Evolutionary conservation across 2,797 vertebrate species (phyloP), one percentile per base, ranked within the genome.

Genomic region (Trachurus trachurus): DNA sequence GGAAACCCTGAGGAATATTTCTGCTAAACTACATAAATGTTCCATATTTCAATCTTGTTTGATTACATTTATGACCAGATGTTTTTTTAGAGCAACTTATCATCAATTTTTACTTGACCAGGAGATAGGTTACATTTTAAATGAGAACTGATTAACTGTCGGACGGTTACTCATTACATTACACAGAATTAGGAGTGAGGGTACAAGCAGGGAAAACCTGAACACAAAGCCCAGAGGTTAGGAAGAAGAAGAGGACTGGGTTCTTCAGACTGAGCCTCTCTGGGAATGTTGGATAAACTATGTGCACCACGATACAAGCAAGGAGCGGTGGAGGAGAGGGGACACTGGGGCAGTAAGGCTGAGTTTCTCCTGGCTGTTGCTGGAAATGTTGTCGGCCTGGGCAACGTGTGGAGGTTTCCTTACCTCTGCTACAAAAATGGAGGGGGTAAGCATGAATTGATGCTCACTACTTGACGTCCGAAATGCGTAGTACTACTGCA

Each of bases 371-470:
- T 95, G 78, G 93, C 93, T n/a, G 90, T 95, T 40, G 94, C 93
- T 0, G 94, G 94, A 42, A 87, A 92, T 66, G 78, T 95, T 31
- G 91, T 95, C 0, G 95, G 95, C 13, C 77, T 95, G 37, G 95
- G 94, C 12, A 95, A 95, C 0, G 93, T 96, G 49, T 95, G 94
- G 95, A 91, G 95, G 81, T 96, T 95, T 81, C 94, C 95, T 2
- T 95, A 95, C 71, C 93, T 96, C 45, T 96, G 95, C 83, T 96
- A 95, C 85, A 95, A 93, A 87, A 95, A 96, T 15, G 94, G 95
- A 83, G 95, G 95, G 1, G 95, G 95, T 95, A 90, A 90, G 90
- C 66, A 83, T 80, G 76, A 6, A 16, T 1, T 1, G 4, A 62
- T 21, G 31, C 13, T 29, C 21, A 26, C 4, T 12, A 4, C 15